Base-by-base conservation (phyloP, 2,113 vertebrate species). In the Eulemur macaco region DNA sequence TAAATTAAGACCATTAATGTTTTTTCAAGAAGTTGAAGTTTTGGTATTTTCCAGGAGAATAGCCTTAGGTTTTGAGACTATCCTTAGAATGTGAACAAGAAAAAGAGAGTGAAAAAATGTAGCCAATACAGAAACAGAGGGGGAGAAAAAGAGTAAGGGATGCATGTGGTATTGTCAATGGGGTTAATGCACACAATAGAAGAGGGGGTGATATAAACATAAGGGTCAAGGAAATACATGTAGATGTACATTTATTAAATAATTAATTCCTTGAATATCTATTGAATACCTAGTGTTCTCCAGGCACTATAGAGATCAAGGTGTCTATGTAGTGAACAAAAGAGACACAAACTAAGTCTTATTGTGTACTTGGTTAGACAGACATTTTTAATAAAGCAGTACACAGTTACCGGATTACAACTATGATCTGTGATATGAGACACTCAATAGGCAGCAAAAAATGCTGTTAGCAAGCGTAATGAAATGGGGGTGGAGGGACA, bases 401-500 rank as follows among this genome's bases (percentile, higher is more conserved):
- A 14, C 27, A 64, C 20, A 58, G 56, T 54, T 90, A 66, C 3
- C 60, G 37, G 21, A 29, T 52, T 52, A 63, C 29, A 63, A 15
- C 27, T 85, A 9, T 89, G 15, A n/a, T 68, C 27, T 42, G 20
- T 74, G 27, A 73, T 31, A 39, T 86, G 74, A 86, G 39, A 94
- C 8, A 81, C 29, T 18, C 17, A 47, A 15, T 39, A 78, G 47
- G 63, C 47, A 82, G 2, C 34, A 89, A 93, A 52, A 31, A 68
- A 2, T 23, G 9, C 12, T 50, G 10, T 42, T 73, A 45, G 29
- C 63, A 47, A 52, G 13, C 1, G 4, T 34, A 68, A 39, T 3
- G 18, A 27, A 23, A 39, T 68, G 13, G 12, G 0, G 2, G 6
- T 0, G 8, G 18, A 31, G 52, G 9, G 13, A 9, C 12, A 39